These are phyloP conservation scores for Lathamus discolor DNA, from an alignment of 2,113 vertebrate genomes.

Conservation along the genomic window DNA sequence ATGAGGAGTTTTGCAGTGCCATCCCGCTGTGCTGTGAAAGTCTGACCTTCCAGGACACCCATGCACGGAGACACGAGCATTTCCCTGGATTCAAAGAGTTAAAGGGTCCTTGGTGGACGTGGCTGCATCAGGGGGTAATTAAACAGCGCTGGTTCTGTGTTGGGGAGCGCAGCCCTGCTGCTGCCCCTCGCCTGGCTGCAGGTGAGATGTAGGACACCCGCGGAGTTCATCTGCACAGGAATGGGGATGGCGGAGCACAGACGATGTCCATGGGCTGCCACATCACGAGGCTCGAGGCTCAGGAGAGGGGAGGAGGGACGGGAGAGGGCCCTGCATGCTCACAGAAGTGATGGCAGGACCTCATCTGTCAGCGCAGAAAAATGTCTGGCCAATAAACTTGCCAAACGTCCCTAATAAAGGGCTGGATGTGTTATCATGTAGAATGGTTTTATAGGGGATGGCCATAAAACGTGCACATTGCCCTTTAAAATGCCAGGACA, in stretches of 20 bases:
- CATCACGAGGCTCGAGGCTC: accelerated
- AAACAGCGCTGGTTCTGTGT: not conserved
- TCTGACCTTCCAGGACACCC: not conserved
- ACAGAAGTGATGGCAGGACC: constrained; percentile 56
- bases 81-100: not conserved
- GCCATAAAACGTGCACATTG: constrained; percentile 63
- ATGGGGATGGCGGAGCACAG: not conserved
- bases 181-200: not conserved
- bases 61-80: accelerated
- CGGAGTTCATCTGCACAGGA: not conserved
- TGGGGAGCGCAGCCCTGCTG: not conserved
- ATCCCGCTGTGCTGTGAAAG: not conserved
- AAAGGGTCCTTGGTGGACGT: not conserved
- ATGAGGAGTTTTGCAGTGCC: not conserved
- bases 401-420: constrained; percentile 66
- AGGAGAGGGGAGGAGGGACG: accelerated
- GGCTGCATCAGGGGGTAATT: not conserved
- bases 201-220: not conserved
- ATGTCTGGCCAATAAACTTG: constrained; percentile 68
- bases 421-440: constrained; percentile 66
- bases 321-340: not conserved
- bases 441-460: constrained; percentile 64
- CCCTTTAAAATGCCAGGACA: constrained; percentile 68
- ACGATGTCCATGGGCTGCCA: not conserved
- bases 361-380: constrained; percentile 55